Base-by-base conservation (phyloP, 2,113 vertebrate species). In the Thymallus thymallus region DNA sequence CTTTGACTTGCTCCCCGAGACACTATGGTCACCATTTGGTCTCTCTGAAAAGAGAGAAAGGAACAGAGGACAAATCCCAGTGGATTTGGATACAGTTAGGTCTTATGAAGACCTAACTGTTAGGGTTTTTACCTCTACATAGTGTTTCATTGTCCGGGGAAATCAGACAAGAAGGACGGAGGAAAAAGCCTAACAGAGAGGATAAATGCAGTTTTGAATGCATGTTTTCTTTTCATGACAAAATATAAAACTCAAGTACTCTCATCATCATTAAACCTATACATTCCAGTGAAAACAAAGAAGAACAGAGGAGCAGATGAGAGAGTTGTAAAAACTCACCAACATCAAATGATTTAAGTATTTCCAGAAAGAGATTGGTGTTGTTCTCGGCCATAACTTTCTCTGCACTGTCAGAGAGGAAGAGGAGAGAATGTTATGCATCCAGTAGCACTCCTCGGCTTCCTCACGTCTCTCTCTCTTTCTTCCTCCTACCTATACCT, bases 321-420 rank as follows among this genome's bases (percentile, higher is more conserved):
- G 78, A 79, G 64, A 76, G 23, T n/a, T 48, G 30, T 81, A 84
- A 75, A 83, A 64, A 90, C 93, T 93, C 85, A 94, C 93, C 92
- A 45, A 84, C 82, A 88, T 90, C 90, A 76, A 91, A 90, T 62
- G 88, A 88, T 73, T 89, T 73, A 80, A 92, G 84, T 80, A 92
- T 91, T 80, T 92, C 87, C 91, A 88, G 72, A 76, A 93, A 83
- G 73, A 84, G 66, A 85, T 91, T 88, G 58, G 93, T 94, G 89
- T 84, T 86, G 87, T 94, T 94, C 55, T 90, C 93, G 69, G 94
- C 95, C 97, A 99, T 99, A 88, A 85, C 91, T 92, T 93, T 87
- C 88, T 89, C 84, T 82, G 83, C 76, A 85, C 69, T 71, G 83
- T 76, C 72, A 67, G 63, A 76, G 55, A 65, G 80, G 75, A 83